A percentile compares a stretch with the other conserved stretches of the same genome.
These are phyloP conservation scores for Apodemus agrarius DNA, from an alignment of 2,797 vertebrate species.

Conservation along the genomic window DNA sequence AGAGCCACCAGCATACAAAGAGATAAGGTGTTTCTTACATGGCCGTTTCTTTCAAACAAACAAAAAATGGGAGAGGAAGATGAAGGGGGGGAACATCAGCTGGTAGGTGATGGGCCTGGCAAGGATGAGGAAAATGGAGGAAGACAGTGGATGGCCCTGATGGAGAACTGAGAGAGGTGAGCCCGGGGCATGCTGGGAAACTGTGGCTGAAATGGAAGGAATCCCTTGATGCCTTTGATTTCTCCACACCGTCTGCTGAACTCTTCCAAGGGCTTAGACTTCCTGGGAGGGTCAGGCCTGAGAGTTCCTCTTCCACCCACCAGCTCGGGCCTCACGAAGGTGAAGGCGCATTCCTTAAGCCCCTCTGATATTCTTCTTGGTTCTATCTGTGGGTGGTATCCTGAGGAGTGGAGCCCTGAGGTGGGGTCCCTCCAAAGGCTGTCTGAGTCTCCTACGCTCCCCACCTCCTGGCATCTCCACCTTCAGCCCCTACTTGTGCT, in stretches of 20 bases:
- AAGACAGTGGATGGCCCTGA: not conserved
- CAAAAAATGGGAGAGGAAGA: not conserved
- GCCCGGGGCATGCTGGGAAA: rapidly evolving
- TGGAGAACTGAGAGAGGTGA: not conserved
- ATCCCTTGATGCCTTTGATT: not conserved
- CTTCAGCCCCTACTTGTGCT: not conserved
- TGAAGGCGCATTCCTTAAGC: not conserved
- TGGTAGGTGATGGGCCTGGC: not conserved
- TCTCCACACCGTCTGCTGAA: not conserved
- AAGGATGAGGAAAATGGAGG: not conserved
- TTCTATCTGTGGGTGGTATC: not conserved
- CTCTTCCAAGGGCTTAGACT: not conserved
- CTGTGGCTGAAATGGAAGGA: not conserved
- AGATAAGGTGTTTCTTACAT: not conserved
- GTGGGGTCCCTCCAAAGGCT: not conserved
- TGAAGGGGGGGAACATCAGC: not conserved
- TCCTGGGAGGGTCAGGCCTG: not conserved
- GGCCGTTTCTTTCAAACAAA: constrained; percentile 4
- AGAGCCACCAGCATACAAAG: not conserved
- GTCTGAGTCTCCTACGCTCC: rapidly evolving
- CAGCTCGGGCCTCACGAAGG: not conserved
- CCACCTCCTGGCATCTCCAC: not conserved
- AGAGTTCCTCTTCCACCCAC: not conserved
- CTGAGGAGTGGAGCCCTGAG: not conserved
- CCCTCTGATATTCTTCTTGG: not conserved